Percentiles rank a stretch among this genome's conserved stretches.
Conservation (phyloP, 53 echinoderm and acorn worm genomes). For the Stichopus horrens region DNA sequence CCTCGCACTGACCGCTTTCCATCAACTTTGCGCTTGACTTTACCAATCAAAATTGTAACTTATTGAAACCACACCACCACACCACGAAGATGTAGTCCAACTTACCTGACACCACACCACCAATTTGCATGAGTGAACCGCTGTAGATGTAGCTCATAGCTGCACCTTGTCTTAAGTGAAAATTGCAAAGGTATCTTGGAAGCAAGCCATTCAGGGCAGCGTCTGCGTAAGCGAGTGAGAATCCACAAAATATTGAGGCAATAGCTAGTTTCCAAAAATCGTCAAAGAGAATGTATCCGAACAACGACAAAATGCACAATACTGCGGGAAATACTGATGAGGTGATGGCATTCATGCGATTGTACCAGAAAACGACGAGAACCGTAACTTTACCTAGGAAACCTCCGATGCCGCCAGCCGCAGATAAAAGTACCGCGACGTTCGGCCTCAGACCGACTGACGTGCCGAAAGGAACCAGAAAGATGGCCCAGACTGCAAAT, state of each 20-base stretch:
- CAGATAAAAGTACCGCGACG: neutral
- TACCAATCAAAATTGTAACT: no score
- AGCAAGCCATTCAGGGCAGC: neutral
- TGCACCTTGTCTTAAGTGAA: neutral
- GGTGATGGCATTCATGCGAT: neutral
- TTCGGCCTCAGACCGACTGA: neutral
- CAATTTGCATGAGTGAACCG: neutral
- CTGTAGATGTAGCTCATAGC: neutral
- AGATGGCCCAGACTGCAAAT: neutral
- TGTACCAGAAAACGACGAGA: neutral
- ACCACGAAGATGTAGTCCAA: neutral
- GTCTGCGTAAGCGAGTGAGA: neutral
- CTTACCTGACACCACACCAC: neutral
- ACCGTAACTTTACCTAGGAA: slow-evolving; percentile 7
- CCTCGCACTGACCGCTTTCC: no score
- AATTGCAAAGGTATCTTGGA: neutral
- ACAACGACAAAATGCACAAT: neutral
- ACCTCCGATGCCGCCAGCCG: slow-evolving; percentile 7
- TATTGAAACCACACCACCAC: no score
- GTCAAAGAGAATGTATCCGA: neutral
- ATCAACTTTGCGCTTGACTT: no score
- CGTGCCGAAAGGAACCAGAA: neutral
- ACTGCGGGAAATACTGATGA: neutral
- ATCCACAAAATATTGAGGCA: neutral
- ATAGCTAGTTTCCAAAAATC: neutral